Evolutionary conservation across 2,888 invertebrate species (phyloP), one percentile per base, ranked within the genome.

Genomic region (Tachina lurida): DNA sequence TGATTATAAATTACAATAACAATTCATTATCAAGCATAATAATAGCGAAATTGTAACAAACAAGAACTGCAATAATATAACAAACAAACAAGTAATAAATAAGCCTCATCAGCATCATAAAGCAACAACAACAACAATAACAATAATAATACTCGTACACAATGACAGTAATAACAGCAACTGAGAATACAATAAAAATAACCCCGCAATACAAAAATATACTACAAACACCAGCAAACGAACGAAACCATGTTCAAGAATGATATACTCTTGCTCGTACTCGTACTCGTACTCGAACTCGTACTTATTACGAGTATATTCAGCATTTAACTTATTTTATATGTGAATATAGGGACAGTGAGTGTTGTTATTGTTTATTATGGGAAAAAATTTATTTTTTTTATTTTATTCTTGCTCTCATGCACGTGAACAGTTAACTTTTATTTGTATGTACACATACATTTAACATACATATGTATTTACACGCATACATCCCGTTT

Each of bases 1-100:
- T 79, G 82, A 87, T 87, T 84, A 84, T 84, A 77, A 83, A 83
- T 82, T 80, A 87, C 82, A 87, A 87, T 87, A 84, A 84, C 87
- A 84, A 87, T 80, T 87, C 79, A 87, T 87, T 84, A 86, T 79
- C 71, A 79, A 79, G 65, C 67, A 86, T 86, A 86, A 85, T 82
- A 81, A 82, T 82, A 76, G 75, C 73, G 74, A 82, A 82, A 47
- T 54, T 63, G 67, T 63, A 67, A 67, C 74, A 79, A 86, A 78
- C 78, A 78, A 82, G 71, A 86, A 83, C 82, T 79, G 82, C 85
- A 85, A 85, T 82, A 85, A 85, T 70, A 85, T 60, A 63, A 82
- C 52, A 79, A 31, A 71, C 77, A 78, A 81, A 81, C 78, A 85
- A 70, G 81, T 85, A 56, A 85, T 85, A 85, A 85, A 85, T 85